These are phyloP conservation scores for Beroe forskalii DNA, from an alignment of 37 sponge, comb jelly and placozoan genomes.

Conservation along the genomic window DNA sequence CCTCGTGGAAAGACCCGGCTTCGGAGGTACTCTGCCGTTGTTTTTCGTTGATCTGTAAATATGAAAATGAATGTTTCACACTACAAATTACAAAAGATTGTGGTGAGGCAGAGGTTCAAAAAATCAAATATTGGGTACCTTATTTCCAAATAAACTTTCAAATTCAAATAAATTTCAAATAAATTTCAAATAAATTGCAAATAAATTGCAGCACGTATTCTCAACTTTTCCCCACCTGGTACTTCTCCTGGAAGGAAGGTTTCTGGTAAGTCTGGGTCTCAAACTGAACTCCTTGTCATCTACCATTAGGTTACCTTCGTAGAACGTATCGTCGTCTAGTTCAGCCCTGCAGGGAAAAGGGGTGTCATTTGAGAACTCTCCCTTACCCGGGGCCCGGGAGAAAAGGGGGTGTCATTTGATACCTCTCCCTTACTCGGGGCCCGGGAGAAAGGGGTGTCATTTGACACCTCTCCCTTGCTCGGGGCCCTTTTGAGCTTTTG, in stretches of 20 bases:
- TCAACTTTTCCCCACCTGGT: no score
- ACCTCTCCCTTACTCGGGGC: neutral
- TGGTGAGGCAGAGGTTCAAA: no score
- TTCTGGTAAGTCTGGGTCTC: slow-evolving; percentile 30
- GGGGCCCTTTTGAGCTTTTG: no score
- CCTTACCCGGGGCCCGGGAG: neutral
- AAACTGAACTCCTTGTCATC: slow-evolving; percentile 29
- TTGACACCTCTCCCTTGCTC: no score
- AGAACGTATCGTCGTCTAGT: slow-evolving; percentile 18
- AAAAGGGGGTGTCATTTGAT: neutral
- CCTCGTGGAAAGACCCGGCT: neutral
- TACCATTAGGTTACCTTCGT: slow-evolving; percentile 3
- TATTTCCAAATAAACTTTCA: neutral
- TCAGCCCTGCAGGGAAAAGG: slow-evolving; percentile 5
- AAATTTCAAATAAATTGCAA: neutral
- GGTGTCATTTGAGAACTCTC: neutral
- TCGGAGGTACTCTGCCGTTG: neutral
- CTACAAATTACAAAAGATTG: neutral
- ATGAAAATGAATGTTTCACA: neutral
- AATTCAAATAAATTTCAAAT: neutral
- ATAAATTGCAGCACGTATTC: neutral
- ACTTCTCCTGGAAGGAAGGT: neutral
- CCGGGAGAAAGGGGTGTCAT: neutral
- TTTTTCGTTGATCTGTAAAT: neutral
- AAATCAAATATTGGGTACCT: neutral